These are phyloP conservation scores for Halcyon smyrnensis DNA, from an alignment of 2,797 vertebrate genomes.

Conservation along the genomic window DNA sequence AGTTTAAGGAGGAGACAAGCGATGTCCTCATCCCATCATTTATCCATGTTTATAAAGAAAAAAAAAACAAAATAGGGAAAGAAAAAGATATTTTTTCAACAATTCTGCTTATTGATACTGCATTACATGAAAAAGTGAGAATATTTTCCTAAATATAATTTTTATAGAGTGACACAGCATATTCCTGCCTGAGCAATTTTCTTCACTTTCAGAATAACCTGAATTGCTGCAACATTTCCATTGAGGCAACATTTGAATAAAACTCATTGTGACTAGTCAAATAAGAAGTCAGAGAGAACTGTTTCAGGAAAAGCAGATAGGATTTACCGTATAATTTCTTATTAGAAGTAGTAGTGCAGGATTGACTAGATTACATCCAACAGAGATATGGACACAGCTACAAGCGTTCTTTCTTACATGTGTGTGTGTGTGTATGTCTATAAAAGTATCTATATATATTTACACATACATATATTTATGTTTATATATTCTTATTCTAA, in stretches of 20 bases:
- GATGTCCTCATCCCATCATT: background rate
- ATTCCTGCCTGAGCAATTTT: background rate
- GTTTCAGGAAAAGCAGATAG: background rate
- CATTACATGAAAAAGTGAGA: background rate
- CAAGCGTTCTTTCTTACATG: background rate
- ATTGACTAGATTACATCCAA: background rate
- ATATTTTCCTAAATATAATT: background rate
- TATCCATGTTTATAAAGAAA: background rate
- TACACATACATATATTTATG: background rate
- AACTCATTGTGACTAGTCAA: background rate
- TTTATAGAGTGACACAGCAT: background rate
- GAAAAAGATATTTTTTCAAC: background rate
- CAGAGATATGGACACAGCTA: accelerated
- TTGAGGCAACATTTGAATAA: background rate
- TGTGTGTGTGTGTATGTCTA: background rate
- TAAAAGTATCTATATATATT: background rate
- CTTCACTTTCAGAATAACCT: background rate
- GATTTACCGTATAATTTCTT: background rate
- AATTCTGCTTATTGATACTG: background rate
- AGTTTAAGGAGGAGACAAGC: background rate
- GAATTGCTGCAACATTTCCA: background rate
- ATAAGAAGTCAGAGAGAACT: background rate
- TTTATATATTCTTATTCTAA: background rate
- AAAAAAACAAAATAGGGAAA: accelerated
- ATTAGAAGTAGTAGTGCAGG: background rate